Base-by-base conservation (phyloP, 2,113 vertebrate genomes). In the Panurus biarmicus region DNA sequence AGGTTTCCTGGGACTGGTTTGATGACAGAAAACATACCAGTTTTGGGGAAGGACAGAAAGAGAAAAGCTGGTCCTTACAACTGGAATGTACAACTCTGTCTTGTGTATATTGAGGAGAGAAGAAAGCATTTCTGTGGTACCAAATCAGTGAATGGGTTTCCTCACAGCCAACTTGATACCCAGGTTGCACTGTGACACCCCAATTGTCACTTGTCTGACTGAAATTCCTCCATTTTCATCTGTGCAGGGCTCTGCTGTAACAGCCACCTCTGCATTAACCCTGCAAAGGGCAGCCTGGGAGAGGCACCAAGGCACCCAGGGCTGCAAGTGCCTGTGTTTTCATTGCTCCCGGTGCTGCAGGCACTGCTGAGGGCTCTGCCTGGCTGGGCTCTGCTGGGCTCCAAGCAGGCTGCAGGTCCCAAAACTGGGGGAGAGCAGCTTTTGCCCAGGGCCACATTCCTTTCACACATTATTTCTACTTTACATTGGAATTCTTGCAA, bases 371-470 rank as follows among this genome's bases (percentile, higher is more conserved):
- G 48, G 38, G 36, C 70, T 85, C 1, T 0, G 70, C 24, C 44
- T 40, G 72, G 26, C 57, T 3, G 0, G 29, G 45, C 48, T 57
- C 61, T 57, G 51, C 33, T 2, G 19, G 18, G 38, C 31, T 90
- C 33, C 18, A 2, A 38, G 35, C 12, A 66, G 47, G 40, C 36
- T 88, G 61, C n/a, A 66, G 35, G 56, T 87, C 61, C 69, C 56
- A 94, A 77, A 92, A 71, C 40, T 26, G 6, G 22, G 13, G 13
- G 15, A 77, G 40, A 74, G 42, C 31, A 44, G 51, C 48, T 75
- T 35, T 87, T 67, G 67, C 90, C 75, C 57, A 45, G 50, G 69
- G 87, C 79, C 62, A 54, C 85, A 74, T 91, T 96, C 86, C 74
- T 92, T 84, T 72, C 6, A 1, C 48, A 79, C 26, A 61, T 88